phyloP scores from a whole-genome alignment of 2,797 vertebrate species.

The Crenichthys baileyi region DNA sequence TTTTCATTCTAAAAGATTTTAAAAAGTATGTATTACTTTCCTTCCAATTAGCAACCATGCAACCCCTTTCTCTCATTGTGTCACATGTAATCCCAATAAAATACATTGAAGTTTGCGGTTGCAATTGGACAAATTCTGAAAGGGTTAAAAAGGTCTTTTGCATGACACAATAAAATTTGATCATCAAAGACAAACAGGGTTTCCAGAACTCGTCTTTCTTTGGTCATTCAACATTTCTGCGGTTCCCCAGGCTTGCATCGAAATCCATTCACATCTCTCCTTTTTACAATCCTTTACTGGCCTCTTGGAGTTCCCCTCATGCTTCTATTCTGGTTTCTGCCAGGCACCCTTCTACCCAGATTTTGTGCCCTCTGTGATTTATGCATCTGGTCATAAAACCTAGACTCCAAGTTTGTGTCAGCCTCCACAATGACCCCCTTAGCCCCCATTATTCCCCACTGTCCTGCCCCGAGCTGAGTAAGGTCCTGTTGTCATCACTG shows the following conservation, averaged over 20 bases:
- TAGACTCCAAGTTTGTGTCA: neutral
- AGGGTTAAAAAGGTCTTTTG: neutral
- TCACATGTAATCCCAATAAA: neutral
- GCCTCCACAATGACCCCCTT: neutral
- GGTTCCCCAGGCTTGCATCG: neutral
- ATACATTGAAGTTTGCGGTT: neutral
- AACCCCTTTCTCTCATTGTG: neutral
- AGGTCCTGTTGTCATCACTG: slow-evolving; percentile 5
- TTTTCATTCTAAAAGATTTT: too few relatives aligned
- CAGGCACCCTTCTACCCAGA: neutral
- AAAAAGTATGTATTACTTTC: neutral
- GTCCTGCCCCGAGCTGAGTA: neutral
- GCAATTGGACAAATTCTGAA: neutral
- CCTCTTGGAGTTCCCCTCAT: neutral
- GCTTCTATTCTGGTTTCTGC: neutral
- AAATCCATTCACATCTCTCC: neutral
- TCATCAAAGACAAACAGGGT: neutral
- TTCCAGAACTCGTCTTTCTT: neutral
- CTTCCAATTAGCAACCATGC: neutral
- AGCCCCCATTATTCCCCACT: neutral
- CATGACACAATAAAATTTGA: neutral
- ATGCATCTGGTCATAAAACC: neutral
- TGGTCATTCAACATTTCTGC: neutral
- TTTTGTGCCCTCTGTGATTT: neutral
- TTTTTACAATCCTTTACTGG: neutral